A percentile compares a stretch with the other conserved stretches of the same genome.
These are phyloP conservation scores for Rhinolophus sinicus DNA, from an alignment of 2,113 vertebrate species.

Conservation along the genomic window DNA sequence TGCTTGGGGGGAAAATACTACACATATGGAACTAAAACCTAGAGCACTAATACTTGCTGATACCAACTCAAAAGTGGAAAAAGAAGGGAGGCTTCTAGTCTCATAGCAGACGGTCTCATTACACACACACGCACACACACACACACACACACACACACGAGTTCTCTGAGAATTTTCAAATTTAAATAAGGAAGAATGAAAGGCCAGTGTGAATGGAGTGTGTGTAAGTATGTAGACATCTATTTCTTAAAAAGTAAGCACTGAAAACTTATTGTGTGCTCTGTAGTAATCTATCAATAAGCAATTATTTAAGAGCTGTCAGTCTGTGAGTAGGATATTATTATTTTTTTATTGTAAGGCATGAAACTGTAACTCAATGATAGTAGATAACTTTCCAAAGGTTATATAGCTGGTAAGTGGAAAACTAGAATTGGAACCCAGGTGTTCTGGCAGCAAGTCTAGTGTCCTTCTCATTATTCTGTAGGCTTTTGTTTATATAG, in stretches of 20 bases:
- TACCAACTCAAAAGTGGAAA: not conserved
- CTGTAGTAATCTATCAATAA: not conserved
- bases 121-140: not conserved
- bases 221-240: not conserved
- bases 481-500: not conserved
- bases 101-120: not conserved
- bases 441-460: not conserved
- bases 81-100: not conserved
- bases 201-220: not conserved
- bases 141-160: not conserved
- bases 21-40: not conserved
- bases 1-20: not conserved
- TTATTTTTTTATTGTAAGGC: conserved; percentile 11
- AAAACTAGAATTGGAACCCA: not conserved
- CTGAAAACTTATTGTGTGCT: not conserved
- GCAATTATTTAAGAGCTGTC: not conserved
- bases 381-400: not conserved
- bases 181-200: conserved; percentile 26
- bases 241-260: not conserved
- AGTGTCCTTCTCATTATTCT: not conserved
- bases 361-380: not conserved
- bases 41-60: not conserved
- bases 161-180: not conserved
- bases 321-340: not conserved
- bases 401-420: not conserved